Percentiles rank a stretch among this genome's conserved stretches.
Conservation (phyloP, 2,888 invertebrate genomes). For the Synergus itoensis region DNA sequence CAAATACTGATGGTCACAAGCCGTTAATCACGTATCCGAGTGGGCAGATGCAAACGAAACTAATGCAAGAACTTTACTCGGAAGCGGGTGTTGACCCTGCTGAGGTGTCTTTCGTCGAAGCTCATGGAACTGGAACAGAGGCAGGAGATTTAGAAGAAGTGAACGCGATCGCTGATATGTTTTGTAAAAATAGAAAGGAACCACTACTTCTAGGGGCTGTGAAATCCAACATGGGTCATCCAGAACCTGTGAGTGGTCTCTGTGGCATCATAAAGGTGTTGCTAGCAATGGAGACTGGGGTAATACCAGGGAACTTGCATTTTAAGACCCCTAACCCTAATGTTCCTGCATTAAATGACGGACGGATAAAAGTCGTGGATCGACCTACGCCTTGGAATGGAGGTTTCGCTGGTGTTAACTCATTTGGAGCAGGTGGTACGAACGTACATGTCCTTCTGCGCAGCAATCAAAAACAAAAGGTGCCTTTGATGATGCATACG, state of each 20-base stretch:
- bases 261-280: conserved; percentile 94
- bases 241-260: conserved; percentile 95
- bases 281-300: conserved; percentile 94
- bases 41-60: too few relatives aligned
- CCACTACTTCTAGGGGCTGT: too few relatives aligned
- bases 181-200: too few relatives aligned
- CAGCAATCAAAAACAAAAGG: conserved; percentile 86
- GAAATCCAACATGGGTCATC: conserved; percentile 94
- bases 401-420: conserved; percentile 95
- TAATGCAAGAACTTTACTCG: too few relatives aligned
- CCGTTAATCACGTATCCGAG: too few relatives aligned
- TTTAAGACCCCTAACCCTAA: conserved; percentile 92
- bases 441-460: conserved; percentile 91
- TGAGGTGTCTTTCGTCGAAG: too few relatives aligned
- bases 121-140: too few relatives aligned
- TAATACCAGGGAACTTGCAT: conserved; percentile 95
- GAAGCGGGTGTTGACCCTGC: too few relatives aligned
- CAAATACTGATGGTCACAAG: too few relatives aligned
- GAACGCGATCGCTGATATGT: too few relatives aligned
- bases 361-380: conserved; percentile 90
- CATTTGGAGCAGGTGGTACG: conserved; percentile 99
- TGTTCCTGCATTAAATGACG: conserved; percentile 94
- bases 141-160: too few relatives aligned
- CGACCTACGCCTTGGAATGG: conserved; percentile 92
- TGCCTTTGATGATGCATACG: conserved; percentile 79